These are phyloP conservation scores for Euura saliciscinereae DNA, from an alignment of 1,140 invertebrate genomes.

Conservation along the genomic window DNA sequence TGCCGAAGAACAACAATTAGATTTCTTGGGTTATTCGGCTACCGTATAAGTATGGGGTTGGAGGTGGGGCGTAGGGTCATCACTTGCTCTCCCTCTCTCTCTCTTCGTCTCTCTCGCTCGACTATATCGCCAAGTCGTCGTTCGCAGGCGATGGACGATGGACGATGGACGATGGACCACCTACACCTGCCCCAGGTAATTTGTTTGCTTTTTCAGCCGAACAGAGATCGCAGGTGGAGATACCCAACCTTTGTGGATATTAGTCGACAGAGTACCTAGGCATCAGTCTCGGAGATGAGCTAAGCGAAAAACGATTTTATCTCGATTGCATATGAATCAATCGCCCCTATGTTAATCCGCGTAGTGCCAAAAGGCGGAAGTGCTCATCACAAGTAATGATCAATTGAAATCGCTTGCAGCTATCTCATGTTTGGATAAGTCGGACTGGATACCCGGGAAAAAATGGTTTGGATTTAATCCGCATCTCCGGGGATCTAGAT, in stretches of 20 bases:
- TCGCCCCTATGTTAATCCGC: neutral
- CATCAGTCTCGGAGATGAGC: neutral
- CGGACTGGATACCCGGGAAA: too few relatives aligned
- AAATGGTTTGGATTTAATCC: too few relatives aligned
- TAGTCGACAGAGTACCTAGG: neutral
- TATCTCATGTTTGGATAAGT: too few relatives aligned
- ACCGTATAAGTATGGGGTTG: constrained; percentile 56
- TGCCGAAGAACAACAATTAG: constrained; percentile 57
- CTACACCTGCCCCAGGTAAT: constrained; percentile 55
- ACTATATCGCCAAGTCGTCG: constrained; percentile 7
- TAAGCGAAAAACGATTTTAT: neutral
- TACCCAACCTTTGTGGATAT: constrained; percentile 1
- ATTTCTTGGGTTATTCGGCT: constrained; percentile 54
- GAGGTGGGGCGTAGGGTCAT: constrained; percentile 31
- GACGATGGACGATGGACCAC: constrained; percentile 40
- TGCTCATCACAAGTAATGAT: too few relatives aligned
- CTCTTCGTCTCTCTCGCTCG: constrained; percentile 12
- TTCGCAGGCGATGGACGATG: neutral
- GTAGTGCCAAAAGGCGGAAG: too few relatives aligned
- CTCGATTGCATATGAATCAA: neutral
- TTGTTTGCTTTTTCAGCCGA: constrained; percentile 30
- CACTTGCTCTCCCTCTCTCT: constrained; percentile 33
- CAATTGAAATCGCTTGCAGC: too few relatives aligned
- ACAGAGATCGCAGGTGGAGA: neutral
- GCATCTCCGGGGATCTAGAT: too few relatives aligned